Evolutionary conservation across 2,797 vertebrate species (phyloP).

Genomic region (Alca torda): DNA sequence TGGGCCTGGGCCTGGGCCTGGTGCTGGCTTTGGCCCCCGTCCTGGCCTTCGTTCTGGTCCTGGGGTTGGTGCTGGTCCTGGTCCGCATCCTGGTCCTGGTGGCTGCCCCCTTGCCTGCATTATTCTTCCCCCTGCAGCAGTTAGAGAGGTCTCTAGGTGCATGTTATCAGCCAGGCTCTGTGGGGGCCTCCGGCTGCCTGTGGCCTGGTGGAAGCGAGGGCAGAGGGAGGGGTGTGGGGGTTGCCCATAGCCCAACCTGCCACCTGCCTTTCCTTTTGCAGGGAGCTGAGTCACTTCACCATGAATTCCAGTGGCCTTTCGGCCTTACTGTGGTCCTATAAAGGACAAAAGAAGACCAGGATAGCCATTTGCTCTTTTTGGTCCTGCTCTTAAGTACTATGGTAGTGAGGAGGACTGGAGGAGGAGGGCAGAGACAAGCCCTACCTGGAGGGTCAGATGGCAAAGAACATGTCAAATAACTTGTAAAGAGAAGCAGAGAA

Average conservation of each 20-base stretch:
- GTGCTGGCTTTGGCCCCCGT: too few relatives aligned
- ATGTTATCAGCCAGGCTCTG: neutral
- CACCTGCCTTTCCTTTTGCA: fast-evolving
- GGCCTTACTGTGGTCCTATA: fast-evolving
- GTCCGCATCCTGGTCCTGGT: neutral
- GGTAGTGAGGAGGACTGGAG: neutral
- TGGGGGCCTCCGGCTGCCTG: too few relatives aligned
- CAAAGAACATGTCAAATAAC: neutral
- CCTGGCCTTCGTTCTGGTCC: neutral
- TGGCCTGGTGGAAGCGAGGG: neutral
- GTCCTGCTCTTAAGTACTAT: neutral
- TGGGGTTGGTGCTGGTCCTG: neutral
- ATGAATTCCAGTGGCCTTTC: neutral
- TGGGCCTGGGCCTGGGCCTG: neutral
- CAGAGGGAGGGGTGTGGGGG: fast-evolving
- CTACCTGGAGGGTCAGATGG: fast-evolving
- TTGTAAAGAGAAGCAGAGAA: neutral
- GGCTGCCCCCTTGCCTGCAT: fast-evolving
- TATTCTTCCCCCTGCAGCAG: neutral
- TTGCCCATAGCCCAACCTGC: fast-evolving
- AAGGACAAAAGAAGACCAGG: too few relatives aligned
- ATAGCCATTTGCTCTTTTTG: neutral
- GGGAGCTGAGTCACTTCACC: neutral
- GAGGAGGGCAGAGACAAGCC: neutral
- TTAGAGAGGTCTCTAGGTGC: neutral